These are phyloP conservation scores for Phrynosoma blainvillii DNA, from an alignment of 2,113 vertebrate species.

Conservation along the genomic window DNA sequence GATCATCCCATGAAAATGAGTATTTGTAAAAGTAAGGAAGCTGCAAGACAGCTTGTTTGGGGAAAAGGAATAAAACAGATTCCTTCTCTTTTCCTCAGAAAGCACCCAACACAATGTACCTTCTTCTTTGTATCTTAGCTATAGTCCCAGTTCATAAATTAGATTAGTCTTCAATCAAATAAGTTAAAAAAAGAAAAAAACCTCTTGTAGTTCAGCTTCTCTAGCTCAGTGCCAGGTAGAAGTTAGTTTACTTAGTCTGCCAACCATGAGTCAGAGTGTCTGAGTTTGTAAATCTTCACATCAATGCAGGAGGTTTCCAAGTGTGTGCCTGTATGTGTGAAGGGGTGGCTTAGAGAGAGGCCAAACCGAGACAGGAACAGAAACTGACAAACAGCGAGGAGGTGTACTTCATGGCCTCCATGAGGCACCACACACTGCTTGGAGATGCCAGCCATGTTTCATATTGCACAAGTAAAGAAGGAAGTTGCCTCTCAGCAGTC, in stretches of 20 bases:
- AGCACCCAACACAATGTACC: slow-evolving; percentile 39
- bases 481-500: slow-evolving; percentile 63
- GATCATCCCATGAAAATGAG: slow-evolving; percentile 53
- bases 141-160: slow-evolving; percentile 82
- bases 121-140: slow-evolving; percentile 68
- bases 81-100: slow-evolving; percentile 65
- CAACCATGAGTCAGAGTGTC: slow-evolving; percentile 77
- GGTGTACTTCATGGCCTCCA: slow-evolving; percentile 52
- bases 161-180: slow-evolving; percentile 81
- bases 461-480: slow-evolving; percentile 83
- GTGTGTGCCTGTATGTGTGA: slow-evolving; percentile 18
- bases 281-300: slow-evolving; percentile 78
- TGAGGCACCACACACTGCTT: slow-evolving; percentile 40
- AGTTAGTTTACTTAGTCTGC: slow-evolving; percentile 82
- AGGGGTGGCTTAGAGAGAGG: slow-evolving; percentile 35
- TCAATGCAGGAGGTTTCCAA: slow-evolving; percentile 69
- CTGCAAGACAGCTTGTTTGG: slow-evolving; percentile 48
- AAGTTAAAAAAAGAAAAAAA: slow-evolving; percentile 82
- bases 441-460: slow-evolving; percentile 66
- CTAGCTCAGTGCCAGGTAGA: slow-evolving; percentile 82
- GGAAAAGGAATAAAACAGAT: slow-evolving; percentile 46
- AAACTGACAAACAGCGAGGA: slow-evolving; percentile 64
- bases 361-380: slow-evolving; percentile 44
- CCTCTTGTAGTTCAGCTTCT: slow-evolving; percentile 75
- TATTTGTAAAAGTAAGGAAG: slow-evolving; percentile 54